These are phyloP conservation scores for Bembecia ichneumoniformis DNA, from an alignment of 2,888 invertebrate species.

Conservation along the genomic window DNA sequence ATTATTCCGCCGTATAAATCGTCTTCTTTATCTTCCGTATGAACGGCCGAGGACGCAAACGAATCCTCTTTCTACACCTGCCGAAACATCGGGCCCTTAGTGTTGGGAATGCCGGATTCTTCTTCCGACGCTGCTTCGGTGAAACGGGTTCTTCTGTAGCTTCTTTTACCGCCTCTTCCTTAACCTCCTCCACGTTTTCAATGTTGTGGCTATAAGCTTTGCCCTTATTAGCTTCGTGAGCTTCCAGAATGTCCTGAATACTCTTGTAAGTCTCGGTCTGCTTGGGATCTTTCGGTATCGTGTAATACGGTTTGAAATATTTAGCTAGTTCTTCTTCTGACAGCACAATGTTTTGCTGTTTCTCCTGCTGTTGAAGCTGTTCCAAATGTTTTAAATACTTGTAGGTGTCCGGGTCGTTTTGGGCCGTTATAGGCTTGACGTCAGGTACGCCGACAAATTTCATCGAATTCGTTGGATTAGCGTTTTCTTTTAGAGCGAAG, in stretches of 20 bases:
- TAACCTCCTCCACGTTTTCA: background rate
- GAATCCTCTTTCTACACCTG: slow-evolving; percentile 33
- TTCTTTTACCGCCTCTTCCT: background rate
- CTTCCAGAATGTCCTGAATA: slow-evolving; percentile 52
- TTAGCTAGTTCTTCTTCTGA: slow-evolving; percentile 15
- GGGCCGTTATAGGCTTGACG: slow-evolving; percentile 44
- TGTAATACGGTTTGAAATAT: slow-evolving; percentile 30
- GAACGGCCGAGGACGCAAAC: background rate
- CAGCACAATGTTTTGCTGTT: slow-evolving; percentile 24
- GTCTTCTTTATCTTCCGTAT: background rate
- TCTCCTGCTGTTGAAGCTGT: slow-evolving; percentile 16
- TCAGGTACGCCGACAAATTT: slow-evolving; percentile 43
- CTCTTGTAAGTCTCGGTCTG: slow-evolving; percentile 39
- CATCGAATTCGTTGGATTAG: slow-evolving; percentile 25
- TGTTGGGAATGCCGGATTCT: background rate
- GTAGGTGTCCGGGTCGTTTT: slow-evolving; percentile 48
- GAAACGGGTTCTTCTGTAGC: background rate
- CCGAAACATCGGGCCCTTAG: background rate
- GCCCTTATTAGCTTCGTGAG: slow-evolving; percentile 44
- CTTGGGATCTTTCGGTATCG: slow-evolving; percentile 22
- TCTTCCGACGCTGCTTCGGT: background rate
- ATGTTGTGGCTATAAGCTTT: slow-evolving; percentile 1
- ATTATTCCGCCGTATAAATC: background rate
- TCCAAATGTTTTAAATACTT: slow-evolving; percentile 50
- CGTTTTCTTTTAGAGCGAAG: background rate